phyloP scores from a whole-genome alignment of 2,113 vertebrate species.

The Motacilla tschutschensis region DNA sequence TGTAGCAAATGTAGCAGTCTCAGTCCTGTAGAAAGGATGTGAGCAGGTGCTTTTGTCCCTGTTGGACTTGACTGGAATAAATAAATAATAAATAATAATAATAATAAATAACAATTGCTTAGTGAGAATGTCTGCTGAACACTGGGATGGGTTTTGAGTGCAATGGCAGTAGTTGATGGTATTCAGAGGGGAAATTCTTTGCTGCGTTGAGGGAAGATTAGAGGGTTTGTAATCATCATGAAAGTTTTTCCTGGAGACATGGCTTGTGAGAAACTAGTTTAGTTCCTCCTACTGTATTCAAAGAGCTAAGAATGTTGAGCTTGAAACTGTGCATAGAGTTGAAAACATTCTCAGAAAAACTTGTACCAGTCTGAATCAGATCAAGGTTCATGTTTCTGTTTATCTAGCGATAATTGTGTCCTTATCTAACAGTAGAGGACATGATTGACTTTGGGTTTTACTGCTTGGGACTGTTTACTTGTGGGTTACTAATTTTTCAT shows the following conservation, averaged over 20 bases:
- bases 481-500: slow-evolving; percentile 17
- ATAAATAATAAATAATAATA: neutral
- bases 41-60: neutral
- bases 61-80: neutral
- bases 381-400: slow-evolving; percentile 37
- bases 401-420: neutral
- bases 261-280: neutral
- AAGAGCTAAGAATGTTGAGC: neutral
- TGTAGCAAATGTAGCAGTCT: neutral
- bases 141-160: neutral
- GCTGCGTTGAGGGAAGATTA: neutral
- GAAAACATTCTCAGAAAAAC: neutral
- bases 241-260: neutral
- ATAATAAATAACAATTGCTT: neutral
- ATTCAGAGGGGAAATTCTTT: neutral
- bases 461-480: slow-evolving; percentile 6
- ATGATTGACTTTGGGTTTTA: neutral
- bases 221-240: neutral
- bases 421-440: neutral
- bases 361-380: neutral
- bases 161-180: neutral
- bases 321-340: neutral
- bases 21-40: neutral
- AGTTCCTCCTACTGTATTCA: neutral
- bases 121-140: neutral